A percentile compares a stretch with the other conserved stretches of the same genome.
Evolutionary conservation across 2,797 vertebrate species (phyloP).

Genomic region (Hafferia zeledoni): DNA sequence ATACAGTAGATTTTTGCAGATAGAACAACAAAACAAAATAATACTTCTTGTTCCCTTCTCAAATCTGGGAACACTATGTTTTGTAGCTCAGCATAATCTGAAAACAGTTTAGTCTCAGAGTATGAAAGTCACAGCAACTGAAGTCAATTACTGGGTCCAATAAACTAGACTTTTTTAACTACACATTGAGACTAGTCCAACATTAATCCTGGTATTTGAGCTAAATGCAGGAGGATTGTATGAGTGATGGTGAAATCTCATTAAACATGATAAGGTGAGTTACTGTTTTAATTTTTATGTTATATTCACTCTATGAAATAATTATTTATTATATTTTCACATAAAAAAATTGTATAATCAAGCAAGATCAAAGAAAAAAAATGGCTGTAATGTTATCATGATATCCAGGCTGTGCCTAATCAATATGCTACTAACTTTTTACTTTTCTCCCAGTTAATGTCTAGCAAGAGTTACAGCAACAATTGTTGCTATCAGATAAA

Average conservation of each 20-base stretch:
- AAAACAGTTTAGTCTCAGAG: not conserved
- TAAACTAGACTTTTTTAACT: slow-evolving; percentile 9
- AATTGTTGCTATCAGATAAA: not conserved
- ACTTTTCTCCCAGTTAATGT: not conserved
- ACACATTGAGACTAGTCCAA: not conserved
- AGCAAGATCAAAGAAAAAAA: not conserved
- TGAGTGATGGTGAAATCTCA: not conserved
- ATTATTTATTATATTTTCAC: slow-evolving; percentile 39
- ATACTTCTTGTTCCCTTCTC: not conserved
- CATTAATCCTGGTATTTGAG: not conserved
- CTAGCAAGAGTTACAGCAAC: not conserved
- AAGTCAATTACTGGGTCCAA: not conserved
- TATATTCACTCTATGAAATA: not conserved
- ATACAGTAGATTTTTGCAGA: not conserved
- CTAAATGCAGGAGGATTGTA: not conserved
- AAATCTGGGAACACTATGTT: not conserved
- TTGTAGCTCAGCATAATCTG: not conserved
- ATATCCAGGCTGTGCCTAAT: not conserved
- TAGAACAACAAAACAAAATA: not conserved
- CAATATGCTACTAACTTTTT: slow-evolving; percentile 7
- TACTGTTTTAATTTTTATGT: not conserved
- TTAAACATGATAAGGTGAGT: not conserved
- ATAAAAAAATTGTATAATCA: not conserved
- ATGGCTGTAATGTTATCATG: not conserved
- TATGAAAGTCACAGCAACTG: not conserved